Evolutionary conservation across 2,113 vertebrate genomes (phyloP), one percentile per base, ranked within the genome.

Genomic region (Archilochus colubris): DNA sequence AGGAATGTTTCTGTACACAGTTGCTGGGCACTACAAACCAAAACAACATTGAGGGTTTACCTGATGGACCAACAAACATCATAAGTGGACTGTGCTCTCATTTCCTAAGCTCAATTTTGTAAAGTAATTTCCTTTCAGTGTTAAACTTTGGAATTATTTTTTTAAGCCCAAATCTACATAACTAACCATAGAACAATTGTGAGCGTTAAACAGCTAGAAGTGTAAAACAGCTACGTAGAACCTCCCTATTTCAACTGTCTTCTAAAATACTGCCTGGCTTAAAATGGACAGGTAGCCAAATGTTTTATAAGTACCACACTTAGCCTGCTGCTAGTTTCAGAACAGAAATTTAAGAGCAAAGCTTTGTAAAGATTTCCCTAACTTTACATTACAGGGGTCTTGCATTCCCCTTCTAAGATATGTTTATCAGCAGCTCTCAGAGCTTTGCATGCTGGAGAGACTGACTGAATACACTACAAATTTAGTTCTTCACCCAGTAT

Each of bases 291-390:
- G 75, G 53, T 61, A 13, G 14, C 30, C 46, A 74, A 74, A 44
- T 58, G 86, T 28, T 78, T 78, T 31, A 76, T 22, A 61, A 40
- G 36, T 36, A 94, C 59, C 33, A 57, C 69, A n/a, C 64, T 74
- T 87, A 85, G 67, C 44, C 85, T 40, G 79, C 57, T 68, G 86
- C 88, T 33, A 0, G 1, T 54, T 90, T 59, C n/a, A 33, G 63
- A 68, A 76, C 58, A 77, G 11, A 53, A 80, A 85, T 83, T 63
- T 62, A 58, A 84, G 25, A 66, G 55, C 28, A 88, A 94, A 84
- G 58, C 44, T 20, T 17, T 53, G 33, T 2, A 43, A 55, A 84
- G 54, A 54, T 48, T 51, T 82, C 27, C 78, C 57, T 55, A 33
- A 9, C 40, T 82, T 82, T 13, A 76, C 30, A 16, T 27, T 50